Percentiles rank a stretch among this genome's conserved stretches.
Conservation (phyloP, 2,888 invertebrate species). For the Campoplex nolae region DNA sequence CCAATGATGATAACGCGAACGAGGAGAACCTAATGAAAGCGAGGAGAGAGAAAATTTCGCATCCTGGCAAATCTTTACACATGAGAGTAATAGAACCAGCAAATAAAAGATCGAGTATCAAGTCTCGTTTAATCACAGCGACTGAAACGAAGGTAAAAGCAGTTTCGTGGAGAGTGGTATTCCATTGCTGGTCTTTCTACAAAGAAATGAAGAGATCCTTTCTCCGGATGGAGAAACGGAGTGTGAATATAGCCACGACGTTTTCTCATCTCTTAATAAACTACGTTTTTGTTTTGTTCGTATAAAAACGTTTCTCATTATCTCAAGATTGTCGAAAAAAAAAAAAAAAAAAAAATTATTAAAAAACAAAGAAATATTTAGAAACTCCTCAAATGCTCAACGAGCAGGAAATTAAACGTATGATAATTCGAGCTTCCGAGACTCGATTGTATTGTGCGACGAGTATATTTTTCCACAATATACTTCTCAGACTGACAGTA, state of each 20-base stretch:
- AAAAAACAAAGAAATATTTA: not conserved
- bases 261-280: conserved; percentile 19
- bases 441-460: not conserved
- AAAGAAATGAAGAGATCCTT: conserved; percentile 52
- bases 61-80: conserved; percentile 52
- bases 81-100: conserved; percentile 2
- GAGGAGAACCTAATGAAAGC: not conserved
- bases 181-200: conserved; percentile 9
- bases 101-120: conserved; percentile 44
- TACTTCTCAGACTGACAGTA: not conserved
- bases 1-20: not conserved
- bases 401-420: not conserved
- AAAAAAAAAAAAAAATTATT: not conserved
- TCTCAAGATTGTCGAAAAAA: not conserved
- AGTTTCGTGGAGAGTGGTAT: conserved; percentile 72
- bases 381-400: not conserved
- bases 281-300: not conserved
- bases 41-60: conserved; percentile 14
- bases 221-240: conserved; percentile 59
- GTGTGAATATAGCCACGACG: conserved; percentile 15
- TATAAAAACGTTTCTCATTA: not conserved
- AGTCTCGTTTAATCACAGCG: conserved; percentile 66
- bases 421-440: not conserved
- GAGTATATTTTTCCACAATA: not conserved
- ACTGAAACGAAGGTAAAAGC: conserved; percentile 77